A percentile compares a stretch with the other conserved stretches of the same genome.
These are phyloP conservation scores for Eidolon dupreanum DNA, from an alignment of 2,797 vertebrate genomes.

Conservation along the genomic window DNA sequence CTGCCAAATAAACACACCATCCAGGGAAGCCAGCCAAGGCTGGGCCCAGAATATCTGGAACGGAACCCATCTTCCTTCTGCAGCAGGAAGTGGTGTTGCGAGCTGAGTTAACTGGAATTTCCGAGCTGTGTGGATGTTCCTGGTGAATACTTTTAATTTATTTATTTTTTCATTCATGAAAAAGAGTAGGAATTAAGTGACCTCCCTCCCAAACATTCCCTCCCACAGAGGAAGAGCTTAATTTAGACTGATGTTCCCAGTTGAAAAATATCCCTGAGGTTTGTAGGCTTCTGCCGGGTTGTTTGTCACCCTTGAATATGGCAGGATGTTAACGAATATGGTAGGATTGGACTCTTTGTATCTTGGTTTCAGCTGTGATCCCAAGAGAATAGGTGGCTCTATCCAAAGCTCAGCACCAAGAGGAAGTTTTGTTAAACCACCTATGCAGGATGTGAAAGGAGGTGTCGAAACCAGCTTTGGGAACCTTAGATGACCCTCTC, in stretches of 20 bases:
- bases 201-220: constrained; percentile 40
- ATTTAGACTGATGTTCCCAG: constrained; percentile 71
- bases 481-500: background rate
- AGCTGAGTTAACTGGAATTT: constrained; percentile 74
- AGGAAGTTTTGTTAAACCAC: constrained; percentile 23
- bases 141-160: constrained; percentile 69
- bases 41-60: constrained; percentile 74
- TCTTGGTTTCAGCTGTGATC: constrained; percentile 41
- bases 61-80: constrained; percentile 71
- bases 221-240: constrained; percentile 78
- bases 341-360: background rate
- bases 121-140: constrained; percentile 73
- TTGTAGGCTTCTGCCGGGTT: constrained; percentile 33
- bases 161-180: constrained; percentile 80
- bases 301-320: constrained; percentile 29
- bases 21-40: constrained; percentile 69
- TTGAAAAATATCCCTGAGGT: constrained; percentile 62
- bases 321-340: constrained; percentile 59
- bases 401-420: background rate
- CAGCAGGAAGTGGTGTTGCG: constrained; percentile 72
- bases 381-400: background rate
- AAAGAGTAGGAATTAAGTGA: constrained; percentile 57
- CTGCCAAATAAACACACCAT: constrained; percentile 62
- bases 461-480: background rate
- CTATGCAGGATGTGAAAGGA: background rate